Conservation (phyloP, 2,888 invertebrate genomes). For the Drosophila helvetica region DNA sequence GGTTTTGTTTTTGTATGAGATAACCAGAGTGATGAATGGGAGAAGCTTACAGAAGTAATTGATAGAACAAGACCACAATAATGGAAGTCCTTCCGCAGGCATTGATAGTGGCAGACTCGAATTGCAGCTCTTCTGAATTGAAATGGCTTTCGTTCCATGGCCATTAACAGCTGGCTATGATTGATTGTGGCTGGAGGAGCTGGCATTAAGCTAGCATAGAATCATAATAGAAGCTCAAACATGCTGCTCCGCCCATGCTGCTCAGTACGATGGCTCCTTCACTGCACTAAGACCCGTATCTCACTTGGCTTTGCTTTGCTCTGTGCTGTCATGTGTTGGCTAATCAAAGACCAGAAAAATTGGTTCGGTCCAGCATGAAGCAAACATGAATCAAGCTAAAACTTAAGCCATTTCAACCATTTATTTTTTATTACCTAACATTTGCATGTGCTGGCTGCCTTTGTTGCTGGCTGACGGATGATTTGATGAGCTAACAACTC, state of each 20-base stretch:
- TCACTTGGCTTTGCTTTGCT: conserved; percentile 17
- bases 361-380: background rate
- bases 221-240: conserved; percentile 6
- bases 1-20: conserved; percentile 12
- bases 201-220: no score
- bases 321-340: background rate
- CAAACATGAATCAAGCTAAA: conserved; percentile 19
- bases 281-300: conserved; percentile 14
- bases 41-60: background rate
- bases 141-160: conserved; percentile 12
- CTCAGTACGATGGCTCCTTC: background rate
- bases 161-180: conserved; percentile 37
- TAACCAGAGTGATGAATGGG: conserved; percentile 24
- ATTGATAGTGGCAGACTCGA: conserved; percentile 6
- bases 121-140: conserved; percentile 23
- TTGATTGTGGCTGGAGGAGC: conserved; percentile 25
- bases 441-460: conserved; percentile 33
- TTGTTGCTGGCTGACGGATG: conserved; percentile 7
- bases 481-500: conserved; percentile 40
- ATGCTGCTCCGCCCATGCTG: no score
- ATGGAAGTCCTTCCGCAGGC: background rate
- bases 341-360: background rate
- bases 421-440: conserved; percentile 54
- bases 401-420: conserved; percentile 40
- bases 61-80: conserved; percentile 1